Evolutionary conservation across 2,888 invertebrate species (phyloP), one percentile per base, ranked within the genome.

Genomic region (Empis stercorea): DNA sequence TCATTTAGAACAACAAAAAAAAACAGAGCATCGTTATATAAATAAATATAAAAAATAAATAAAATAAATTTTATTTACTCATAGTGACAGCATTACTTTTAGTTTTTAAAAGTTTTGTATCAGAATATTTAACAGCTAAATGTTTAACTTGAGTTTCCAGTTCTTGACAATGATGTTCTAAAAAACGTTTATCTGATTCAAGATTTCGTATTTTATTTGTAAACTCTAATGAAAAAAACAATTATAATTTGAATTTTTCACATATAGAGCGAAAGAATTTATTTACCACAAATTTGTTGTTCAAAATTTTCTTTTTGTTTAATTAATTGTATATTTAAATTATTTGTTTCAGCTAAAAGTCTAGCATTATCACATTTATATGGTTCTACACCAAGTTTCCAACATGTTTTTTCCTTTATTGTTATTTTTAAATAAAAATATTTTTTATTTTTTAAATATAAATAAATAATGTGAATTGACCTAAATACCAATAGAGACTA

Each of bases 291-390:
- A 60, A 76, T 66, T 55, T 75, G 65, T 68, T 74, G 73, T 57
- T 80, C 72, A 66, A 73, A 73, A 53, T 78, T 74, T 60, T 87
- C 86, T 57, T 77, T 78, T 43, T 76, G 68, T 57, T 77, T 74
- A 48, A 84, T 71, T 48, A 81, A 69, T 58, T 83, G 77, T 55
- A 74, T 68, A 61, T 87, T 81, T 44, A 87, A 68, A 56, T 78
- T 73, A 68, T 85, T 87, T 60, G 81, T 83, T 70, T 87, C 84
- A 63, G 78, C 76, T 48, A 86, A 75, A 43, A 87, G 71, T 63
- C 78, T 81, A 27, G 80, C 78, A 68, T 87, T 87, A 60, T 87
- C 87, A 64, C 81, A 82, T 69, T 83, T 84, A 59, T 84, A 87
- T 0, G 87, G 86, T 64, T 87, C 86, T 36, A 80, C 76, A 55